Evolutionary conservation across 1,140 invertebrate genomes (phyloP).

Genomic region (Musca domestica): DNA sequence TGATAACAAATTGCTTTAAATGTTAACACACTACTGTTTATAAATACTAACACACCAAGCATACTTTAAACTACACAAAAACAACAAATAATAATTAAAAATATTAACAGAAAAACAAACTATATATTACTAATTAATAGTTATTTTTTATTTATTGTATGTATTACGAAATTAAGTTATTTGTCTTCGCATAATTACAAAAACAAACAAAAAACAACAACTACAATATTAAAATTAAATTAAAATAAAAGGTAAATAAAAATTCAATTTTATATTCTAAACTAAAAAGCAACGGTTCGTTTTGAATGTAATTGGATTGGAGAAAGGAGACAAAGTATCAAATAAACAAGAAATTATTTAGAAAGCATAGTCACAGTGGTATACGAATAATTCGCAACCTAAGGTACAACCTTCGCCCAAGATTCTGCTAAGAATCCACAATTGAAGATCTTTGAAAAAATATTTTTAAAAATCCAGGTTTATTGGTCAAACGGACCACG

Average conservation of each 20-base stretch:
- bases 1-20: constrained; percentile 12
- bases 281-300: background rate
- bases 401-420: too few species aligned
- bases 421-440: too few species aligned
- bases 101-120: background rate
- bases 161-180: constrained; percentile 1
- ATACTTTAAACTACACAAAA: too few species aligned
- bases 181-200: constrained; percentile 12
- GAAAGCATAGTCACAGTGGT: too few species aligned
- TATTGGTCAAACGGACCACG: too few species aligned
- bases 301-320: too few species aligned
- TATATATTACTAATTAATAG: background rate
- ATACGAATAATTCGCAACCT: too few species aligned
- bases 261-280: constrained; percentile 10
- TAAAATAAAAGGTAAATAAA: background rate
- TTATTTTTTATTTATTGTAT: too few species aligned
- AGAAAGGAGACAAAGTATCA: too few species aligned
- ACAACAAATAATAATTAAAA: constrained; percentile 1
- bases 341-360: too few species aligned
- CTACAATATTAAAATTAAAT: background rate
- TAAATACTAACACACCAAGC: background rate
- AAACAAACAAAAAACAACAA: background rate
- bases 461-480: too few species aligned
- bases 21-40: constrained; percentile 13
- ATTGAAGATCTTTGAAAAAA: too few species aligned